Percentiles rank a stretch among this genome's conserved stretches.
Evolutionary conservation across 2,113 vertebrate species (phyloP).

Genomic region (Colaptes auratus): DNA sequence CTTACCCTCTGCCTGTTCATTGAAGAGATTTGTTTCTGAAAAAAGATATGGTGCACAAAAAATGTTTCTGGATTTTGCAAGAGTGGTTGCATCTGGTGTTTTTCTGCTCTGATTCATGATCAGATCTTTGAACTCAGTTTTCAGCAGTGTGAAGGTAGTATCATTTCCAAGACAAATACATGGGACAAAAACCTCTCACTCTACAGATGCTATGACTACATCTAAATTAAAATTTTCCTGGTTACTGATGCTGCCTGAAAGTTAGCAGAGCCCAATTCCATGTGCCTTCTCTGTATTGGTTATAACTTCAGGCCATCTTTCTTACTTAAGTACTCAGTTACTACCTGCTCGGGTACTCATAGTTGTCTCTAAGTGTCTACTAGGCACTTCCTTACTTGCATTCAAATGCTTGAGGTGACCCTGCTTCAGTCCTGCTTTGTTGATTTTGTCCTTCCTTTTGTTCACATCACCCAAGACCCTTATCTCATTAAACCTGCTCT

Average conservation of each 20-base stretch:
- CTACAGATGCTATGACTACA: not conserved
- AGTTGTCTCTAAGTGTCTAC: not conserved
- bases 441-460: not conserved
- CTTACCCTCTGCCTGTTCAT: not conserved
- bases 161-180: not conserved
- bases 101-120: not conserved
- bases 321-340: no score
- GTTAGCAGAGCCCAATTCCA: not conserved
- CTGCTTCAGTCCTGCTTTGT: fast-evolving
- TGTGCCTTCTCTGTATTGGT: no score
- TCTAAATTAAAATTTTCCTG: not conserved
- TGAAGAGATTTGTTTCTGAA: not conserved
- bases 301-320: no score
- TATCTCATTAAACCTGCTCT: not conserved
- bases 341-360: no score
- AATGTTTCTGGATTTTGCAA: no score
- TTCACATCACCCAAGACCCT: not conserved
- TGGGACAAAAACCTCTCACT: not conserved
- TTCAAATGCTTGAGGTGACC: not conserved
- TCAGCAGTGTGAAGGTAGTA: not conserved
- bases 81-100: not conserved
- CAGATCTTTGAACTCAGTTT: not conserved
- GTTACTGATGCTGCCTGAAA: not conserved
- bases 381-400: not conserved
- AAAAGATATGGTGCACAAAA: not conserved